Evolutionary conservation across 2,797 vertebrate species (phyloP), one percentile per base, ranked within the genome.

Genomic region (Adrianichthys oophorus): DNA sequence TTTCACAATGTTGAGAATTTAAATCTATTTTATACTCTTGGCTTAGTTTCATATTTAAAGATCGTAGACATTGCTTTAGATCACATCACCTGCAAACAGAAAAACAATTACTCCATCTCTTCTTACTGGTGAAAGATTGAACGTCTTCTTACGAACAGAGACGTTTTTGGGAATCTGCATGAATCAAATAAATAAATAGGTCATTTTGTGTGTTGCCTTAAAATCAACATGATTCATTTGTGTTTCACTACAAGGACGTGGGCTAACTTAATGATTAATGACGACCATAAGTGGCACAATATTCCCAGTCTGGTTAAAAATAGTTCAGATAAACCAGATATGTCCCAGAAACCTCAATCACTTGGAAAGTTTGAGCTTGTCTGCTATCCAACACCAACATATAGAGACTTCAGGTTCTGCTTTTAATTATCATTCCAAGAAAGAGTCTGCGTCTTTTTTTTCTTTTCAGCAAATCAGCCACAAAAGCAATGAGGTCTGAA

Each of bases 301-400:
- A 77, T 84, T 74, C 80, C 67, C 64, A 63, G 78, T 73, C 51
- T 53, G 51, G 52, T 53, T 81, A 82, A 87, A 85, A 84, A 82
- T 85, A 84, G 75, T 67, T 56, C 70, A 70, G 59, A 83, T 80
- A 80, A 80, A 86, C 64, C 62, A 76, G 84, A 80, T 76, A 80
- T 78, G 80, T 78, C 85, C 85, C 70, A 86, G 79, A 88, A 87
- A 86, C 86, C 85, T 87, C 74, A 88, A 84, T 88, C 78, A 78
- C 63, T 79, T 78, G 68, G 65, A 71, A 58, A 58, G 65, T 52
- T 26, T 37, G 52, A 46, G 57, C 69, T 70, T 76, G 76, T 78
- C 72, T 74, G 64, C 63, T 51, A 5, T 67, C 66, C 59, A 71
- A 26, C 53, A 59, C 66, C 48, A 66, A 74, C 76, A 78, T 66